Percentiles rank a stretch among this genome's conserved stretches.
Evolutionary conservation across 2,888 invertebrate genomes (phyloP).

Genomic region (Imbricaverruca yamaguchii): DNA sequence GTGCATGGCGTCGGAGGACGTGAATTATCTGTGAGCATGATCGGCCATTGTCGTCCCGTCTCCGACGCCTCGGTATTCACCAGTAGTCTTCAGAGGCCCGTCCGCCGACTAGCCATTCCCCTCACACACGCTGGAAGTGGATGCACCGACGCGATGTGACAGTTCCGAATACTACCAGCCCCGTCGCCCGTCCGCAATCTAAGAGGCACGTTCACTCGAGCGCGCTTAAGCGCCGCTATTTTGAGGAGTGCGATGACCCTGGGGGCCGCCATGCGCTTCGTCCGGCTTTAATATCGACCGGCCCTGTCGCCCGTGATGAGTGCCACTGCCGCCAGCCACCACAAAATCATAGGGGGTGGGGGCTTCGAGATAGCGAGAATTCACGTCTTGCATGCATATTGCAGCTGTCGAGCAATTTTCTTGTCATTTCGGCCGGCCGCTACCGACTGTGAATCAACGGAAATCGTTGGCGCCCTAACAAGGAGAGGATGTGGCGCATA

Average conservation of each 20-base stretch:
- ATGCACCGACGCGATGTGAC: background rate
- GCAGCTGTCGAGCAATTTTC: constrained; percentile 9
- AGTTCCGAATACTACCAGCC: background rate
- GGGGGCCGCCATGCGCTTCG: background rate
- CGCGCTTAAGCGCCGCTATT: background rate
- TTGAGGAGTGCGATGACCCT: background rate
- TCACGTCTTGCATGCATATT: background rate
- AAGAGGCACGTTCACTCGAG: no score
- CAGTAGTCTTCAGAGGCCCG: background rate
- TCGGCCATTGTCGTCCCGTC: no score
- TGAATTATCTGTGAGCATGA: no score
- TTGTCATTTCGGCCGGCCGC: constrained; percentile 7
- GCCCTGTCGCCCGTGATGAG: background rate
- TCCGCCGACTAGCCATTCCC: background rate
- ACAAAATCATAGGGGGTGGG: background rate
- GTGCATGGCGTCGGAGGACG: no score
- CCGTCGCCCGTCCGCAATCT: background rate
- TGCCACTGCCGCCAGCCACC: background rate
- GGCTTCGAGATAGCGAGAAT: background rate
- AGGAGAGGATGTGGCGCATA: constrained; percentile 13
- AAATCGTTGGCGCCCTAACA: background rate
- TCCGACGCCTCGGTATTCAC: no score
- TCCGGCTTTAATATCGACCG: background rate
- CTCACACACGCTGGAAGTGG: background rate
- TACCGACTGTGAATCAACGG: background rate